phyloP scores from a whole-genome alignment of 2,797 vertebrate species.

The Anniella stebbinsi region DNA sequence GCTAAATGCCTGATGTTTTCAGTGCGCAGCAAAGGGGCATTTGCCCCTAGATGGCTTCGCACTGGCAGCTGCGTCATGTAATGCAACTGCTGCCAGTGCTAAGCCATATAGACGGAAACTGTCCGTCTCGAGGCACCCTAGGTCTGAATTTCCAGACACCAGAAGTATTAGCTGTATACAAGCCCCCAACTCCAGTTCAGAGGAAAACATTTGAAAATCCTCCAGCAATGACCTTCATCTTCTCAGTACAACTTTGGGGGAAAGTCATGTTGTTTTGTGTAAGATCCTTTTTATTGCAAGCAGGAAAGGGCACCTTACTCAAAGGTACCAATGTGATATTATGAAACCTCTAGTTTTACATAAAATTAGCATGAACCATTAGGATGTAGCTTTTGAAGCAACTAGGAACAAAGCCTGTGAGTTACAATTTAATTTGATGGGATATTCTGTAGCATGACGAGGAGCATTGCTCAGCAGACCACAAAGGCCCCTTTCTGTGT shows the following conservation, averaged over 20 bases:
- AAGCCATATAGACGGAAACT: too few relatives aligned
- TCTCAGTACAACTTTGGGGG: neutral
- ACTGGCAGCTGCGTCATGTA: too few relatives aligned
- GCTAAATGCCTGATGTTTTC: too few relatives aligned
- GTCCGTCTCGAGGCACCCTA: too few relatives aligned
- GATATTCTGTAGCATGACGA: neutral
- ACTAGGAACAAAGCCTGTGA: neutral
- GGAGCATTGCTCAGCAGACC: neutral
- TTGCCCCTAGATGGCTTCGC: too few relatives aligned
- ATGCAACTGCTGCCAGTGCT: too few relatives aligned
- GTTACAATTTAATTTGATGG: neutral
- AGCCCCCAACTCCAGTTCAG: neutral
- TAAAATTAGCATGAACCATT: conserved; percentile 10
- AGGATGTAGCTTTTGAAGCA: neutral
- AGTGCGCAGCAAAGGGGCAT: too few relatives aligned
- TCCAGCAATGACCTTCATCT: neutral
- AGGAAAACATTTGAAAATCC: neutral
- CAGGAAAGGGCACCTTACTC: neutral
- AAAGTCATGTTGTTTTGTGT: neutral
- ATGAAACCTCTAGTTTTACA: conserved; percentile 2
- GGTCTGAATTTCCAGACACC: neutral
- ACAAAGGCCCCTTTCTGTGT: conserved; percentile 12
- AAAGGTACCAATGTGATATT: neutral
- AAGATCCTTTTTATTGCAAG: neutral
- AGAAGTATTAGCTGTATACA: neutral